These are phyloP conservation scores for Syrista parreyssii DNA, from an alignment of 2,888 invertebrate species.

Conservation along the genomic window DNA sequence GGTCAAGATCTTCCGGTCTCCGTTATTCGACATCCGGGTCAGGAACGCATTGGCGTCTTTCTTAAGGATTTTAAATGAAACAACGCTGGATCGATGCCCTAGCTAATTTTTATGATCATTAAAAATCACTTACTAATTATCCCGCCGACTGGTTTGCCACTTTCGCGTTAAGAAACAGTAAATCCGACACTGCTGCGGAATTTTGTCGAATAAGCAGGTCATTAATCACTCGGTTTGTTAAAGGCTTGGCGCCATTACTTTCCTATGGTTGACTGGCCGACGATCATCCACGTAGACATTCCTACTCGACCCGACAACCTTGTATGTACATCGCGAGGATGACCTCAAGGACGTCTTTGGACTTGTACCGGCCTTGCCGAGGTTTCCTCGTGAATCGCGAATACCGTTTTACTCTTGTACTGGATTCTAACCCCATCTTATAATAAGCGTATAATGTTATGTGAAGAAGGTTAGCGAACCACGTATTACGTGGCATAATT, in stretches of 20 bases:
- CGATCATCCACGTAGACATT: background rate
- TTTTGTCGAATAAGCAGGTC: background rate
- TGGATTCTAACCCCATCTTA: background rate
- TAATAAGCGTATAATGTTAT: background rate
- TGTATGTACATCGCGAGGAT: background rate
- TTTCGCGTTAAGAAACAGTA: background rate
- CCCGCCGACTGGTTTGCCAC: background rate
- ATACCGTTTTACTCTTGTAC: background rate
- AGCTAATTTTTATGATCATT: background rate
- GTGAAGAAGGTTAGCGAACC: background rate
- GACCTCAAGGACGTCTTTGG: background rate
- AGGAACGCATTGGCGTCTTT: background rate
- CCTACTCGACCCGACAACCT: background rate
- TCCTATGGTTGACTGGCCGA: background rate
- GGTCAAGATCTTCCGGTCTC: background rate
- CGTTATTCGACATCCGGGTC: background rate
- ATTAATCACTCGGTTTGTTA: background rate
- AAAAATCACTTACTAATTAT: background rate
- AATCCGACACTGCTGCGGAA: background rate
- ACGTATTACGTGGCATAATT: background rate
- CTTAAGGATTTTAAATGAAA: background rate
- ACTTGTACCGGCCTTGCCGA: background rate
- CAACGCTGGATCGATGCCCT: background rate
- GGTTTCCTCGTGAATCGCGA: background rate
- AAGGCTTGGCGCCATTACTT: background rate